Evolutionary conservation across 2,888 invertebrate genomes (phyloP).

Genomic region (Eupithecia vulgata): DNA sequence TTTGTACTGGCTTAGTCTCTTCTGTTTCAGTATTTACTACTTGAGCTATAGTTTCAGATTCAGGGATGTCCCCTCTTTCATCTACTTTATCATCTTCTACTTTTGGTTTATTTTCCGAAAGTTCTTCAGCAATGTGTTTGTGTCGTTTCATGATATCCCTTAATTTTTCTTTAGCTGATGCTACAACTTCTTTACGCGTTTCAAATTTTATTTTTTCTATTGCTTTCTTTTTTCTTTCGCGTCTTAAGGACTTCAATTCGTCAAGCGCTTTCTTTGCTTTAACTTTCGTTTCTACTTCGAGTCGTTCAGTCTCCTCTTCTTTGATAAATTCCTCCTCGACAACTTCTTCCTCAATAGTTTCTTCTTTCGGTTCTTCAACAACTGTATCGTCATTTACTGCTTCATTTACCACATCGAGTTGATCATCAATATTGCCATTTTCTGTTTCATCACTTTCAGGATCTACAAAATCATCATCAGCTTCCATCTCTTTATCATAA

Average conservation of each 20-base stretch:
- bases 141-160: constrained; percentile 80
- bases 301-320: constrained; percentile 29
- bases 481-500: constrained; percentile 26
- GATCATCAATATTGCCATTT: constrained; percentile 34
- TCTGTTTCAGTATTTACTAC: constrained; percentile 34
- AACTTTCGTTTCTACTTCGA: constrained; percentile 44
- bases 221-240: constrained; percentile 73
- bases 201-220: constrained; percentile 78
- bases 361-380: constrained; percentile 14
- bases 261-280: constrained; percentile 66
- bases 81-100: constrained; percentile 53
- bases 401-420: constrained; percentile 21
- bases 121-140: constrained; percentile 72
- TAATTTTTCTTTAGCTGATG: constrained; percentile 79
- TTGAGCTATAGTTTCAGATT: constrained; percentile 50
- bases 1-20: constrained; percentile 38
- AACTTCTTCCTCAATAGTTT: constrained; percentile 31
- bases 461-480: constrained; percentile 37
- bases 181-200: constrained; percentile 76
- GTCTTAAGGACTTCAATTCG: constrained; percentile 64
- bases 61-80: constrained; percentile 68
- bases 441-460: constrained; percentile 21
- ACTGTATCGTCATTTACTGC: constrained; percentile 18
- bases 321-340: constrained; percentile 15
- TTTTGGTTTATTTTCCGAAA: constrained; percentile 58